Conservation (phyloP, 2,888 invertebrate species). For the Ametastegia equiseti region DNA sequence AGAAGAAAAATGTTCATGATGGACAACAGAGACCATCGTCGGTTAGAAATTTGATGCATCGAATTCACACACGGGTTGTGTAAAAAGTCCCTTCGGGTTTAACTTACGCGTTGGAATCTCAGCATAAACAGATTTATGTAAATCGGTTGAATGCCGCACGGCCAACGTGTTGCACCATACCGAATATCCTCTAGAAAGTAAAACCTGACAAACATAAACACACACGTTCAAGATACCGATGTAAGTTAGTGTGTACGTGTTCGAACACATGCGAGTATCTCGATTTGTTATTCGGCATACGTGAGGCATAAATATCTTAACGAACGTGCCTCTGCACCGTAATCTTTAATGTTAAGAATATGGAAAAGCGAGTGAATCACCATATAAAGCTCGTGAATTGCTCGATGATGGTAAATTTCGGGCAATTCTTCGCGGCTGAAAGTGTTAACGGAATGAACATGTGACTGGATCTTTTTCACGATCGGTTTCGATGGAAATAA, state of each 20-base stretch:
- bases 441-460: neutral
- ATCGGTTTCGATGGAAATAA: slow-evolving; percentile 11
- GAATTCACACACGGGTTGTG: neutral
- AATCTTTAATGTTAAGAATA: too few relatives aligned
- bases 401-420: neutral
- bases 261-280: neutral
- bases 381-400: too few relatives aligned
- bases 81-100: neutral
- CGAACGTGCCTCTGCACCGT: too few relatives aligned
- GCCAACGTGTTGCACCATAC: neutral
- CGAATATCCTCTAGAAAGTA: slow-evolving; percentile 40
- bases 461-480: neutral
- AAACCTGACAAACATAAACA: slow-evolving; percentile 33
- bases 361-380: too few relatives aligned
- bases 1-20: neutral
- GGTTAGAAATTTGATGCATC: neutral
- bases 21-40: neutral
- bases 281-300: neutral
- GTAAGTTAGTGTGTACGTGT: neutral
- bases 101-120: neutral
- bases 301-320: neutral
- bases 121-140: slow-evolving; percentile 11
- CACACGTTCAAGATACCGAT: neutral
- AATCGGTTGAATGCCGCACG: slow-evolving; percentile 2
- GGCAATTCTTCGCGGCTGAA: neutral